phyloP scores from a whole-genome alignment of 2,888 invertebrate species.

The Orthonychiurus folsomi region DNA sequence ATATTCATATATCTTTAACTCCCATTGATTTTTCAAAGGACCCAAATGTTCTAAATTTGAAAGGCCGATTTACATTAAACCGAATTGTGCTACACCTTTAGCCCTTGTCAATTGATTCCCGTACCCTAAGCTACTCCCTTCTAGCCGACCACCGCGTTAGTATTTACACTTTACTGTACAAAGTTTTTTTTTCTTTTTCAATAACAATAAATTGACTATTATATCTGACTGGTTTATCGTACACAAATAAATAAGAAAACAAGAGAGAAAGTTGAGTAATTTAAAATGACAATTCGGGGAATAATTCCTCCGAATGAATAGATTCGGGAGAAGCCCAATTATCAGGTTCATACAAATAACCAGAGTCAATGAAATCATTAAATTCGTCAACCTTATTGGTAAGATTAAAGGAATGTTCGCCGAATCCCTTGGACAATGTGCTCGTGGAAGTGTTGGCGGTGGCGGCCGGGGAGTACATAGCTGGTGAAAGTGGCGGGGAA shows the following conservation, averaged over 20 bases:
- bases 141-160: too few species aligned
- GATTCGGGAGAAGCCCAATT: conserved; percentile 4
- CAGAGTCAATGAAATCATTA: conserved; percentile 12
- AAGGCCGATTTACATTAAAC: too few species aligned
- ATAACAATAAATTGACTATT: too few species aligned
- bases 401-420: not conserved
- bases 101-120: too few species aligned
- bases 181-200: too few species aligned
- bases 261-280: conserved; percentile 5
- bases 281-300: conserved; percentile 19
- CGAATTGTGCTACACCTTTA: too few species aligned
- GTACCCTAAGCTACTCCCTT: too few species aligned
- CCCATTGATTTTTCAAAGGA: too few species aligned
- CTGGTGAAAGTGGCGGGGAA: conserved; percentile 18
- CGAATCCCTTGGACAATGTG: not conserved
- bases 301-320: conserved; percentile 16
- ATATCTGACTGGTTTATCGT: too few species aligned
- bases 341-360: conserved; percentile 10
- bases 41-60: too few species aligned
- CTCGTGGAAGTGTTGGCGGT: not conserved
- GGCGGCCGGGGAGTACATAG: not conserved
- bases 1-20: too few species aligned
- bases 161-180: too few species aligned
- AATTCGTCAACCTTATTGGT: conserved; percentile 13
- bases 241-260: not conserved